Evolutionary conservation across 2,888 invertebrate species (phyloP), one percentile per base, ranked within the genome.

Genomic region (Agrotis clavis): DNA sequence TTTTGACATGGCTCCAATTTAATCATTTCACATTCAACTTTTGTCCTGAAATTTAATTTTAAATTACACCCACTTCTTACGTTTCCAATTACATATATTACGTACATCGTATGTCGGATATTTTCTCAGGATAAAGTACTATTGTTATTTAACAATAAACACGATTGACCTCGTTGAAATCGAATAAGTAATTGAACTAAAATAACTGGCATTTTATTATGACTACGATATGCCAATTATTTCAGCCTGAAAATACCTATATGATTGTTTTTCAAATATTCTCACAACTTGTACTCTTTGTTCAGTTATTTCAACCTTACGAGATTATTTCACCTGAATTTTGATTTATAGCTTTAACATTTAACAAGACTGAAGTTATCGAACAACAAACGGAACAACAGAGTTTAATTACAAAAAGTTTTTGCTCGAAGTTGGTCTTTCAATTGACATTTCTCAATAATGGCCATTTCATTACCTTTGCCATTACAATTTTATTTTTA

Each of bases 331-430:
- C 74, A 75, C 77, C 71, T 77, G 77, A 90, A 90, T 88, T 89
- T 89, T 89, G 88, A 90, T 90, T 88, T 88, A 89, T 90, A 74
- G 77, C 88, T 79, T 82, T 81, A 88, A 89, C 84, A 89, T 87
- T 87, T 85, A 89, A 85, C 86, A 83, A 88, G 82, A 87, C 86
- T 87, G 85, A 90, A 89, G 86, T 89, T 89, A 80, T 75, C 72
- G 74, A 87, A 87, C 85, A 89, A 87, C 83, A 87, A 86, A 86
- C 74, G 69, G 65, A 84, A 86, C 84, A 86, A 83, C 81, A 54
- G 81, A 86, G 84, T 84, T 86, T 84, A 84, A 84, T 80, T 89
- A 86, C 86, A 87, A 89, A 86, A 89, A 90, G 78, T 89, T 89
- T 83, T 16, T 25, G 57, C 67, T 61, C 45, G 16, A 81, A 86